phyloP scores from a whole-genome alignment of 2,888 invertebrate species.

The Chymomyza caudatula region DNA sequence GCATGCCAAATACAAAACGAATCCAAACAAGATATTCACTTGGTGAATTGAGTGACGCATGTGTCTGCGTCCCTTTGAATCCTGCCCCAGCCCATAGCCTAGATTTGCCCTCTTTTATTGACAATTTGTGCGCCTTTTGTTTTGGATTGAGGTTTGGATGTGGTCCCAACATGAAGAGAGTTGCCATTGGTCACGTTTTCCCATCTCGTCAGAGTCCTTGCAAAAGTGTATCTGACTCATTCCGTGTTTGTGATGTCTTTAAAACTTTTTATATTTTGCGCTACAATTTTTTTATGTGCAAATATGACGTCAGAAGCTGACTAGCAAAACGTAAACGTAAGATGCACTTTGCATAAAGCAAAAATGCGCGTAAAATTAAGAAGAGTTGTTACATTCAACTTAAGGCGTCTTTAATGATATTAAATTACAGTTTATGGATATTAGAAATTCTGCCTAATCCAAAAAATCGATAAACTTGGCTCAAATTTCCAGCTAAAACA shows the following conservation, averaged over 20 bases:
- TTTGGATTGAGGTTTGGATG: not conserved
- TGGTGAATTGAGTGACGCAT: slow-evolving; percentile 38
- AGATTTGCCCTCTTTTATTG: slow-evolving; percentile 30
- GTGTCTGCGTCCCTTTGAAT: not conserved
- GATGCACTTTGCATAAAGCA: not conserved
- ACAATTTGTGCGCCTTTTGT: slow-evolving; percentile 31
- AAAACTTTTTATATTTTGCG: not conserved
- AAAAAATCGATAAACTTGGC: not conserved
- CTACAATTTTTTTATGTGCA: not conserved
- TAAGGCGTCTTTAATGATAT: too few relatives aligned
- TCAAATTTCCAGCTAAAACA: not conserved
- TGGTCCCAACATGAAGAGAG: not conserved
- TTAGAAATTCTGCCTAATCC: not conserved
- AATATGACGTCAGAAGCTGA: not conserved
- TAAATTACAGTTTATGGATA: not conserved
- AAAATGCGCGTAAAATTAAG: not conserved
- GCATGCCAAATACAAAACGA: slow-evolving; percentile 42
- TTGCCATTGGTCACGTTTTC: not conserved
- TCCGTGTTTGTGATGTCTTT: too few relatives aligned
- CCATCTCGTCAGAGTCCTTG: not conserved
- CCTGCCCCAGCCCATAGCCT: not conserved
- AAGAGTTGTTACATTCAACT: too few relatives aligned
- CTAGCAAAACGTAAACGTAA: not conserved
- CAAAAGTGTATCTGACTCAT: not conserved
- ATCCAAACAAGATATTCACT: slow-evolving; percentile 46